These are phyloP conservation scores for Tetrao urogallus DNA, from an alignment of 2,113 vertebrate genomes.

Conservation along the genomic window DNA sequence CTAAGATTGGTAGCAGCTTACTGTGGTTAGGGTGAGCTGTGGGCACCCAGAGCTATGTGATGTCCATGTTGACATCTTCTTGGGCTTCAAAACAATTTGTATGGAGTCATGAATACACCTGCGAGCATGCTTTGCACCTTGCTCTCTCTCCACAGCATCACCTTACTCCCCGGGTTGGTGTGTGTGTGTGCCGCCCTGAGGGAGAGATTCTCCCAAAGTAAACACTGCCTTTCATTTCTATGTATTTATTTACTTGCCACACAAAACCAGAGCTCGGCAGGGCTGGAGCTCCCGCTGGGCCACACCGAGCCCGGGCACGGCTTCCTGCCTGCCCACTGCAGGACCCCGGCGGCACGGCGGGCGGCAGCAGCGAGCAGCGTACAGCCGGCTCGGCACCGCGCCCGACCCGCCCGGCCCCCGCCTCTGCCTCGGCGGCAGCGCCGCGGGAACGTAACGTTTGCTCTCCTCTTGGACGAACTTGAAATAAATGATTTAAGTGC, in stretches of 20 bases:
- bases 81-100: fast-evolving
- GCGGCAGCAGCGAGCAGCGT: not conserved
- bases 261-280: not conserved
- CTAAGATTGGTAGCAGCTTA: not conserved
- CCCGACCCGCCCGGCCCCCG: too few species aligned
- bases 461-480: not conserved
- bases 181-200: not conserved
- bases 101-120: not conserved
- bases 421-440: not conserved
- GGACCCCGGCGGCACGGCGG: not conserved
- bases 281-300: not conserved
- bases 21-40: not conserved
- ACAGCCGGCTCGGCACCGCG: not conserved
- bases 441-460: too few species aligned
- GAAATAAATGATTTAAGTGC: not conserved
- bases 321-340: not conserved
- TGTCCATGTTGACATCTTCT: not conserved
- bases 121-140: not conserved
- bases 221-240: not conserved
- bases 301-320: not conserved
- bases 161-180: not conserved
- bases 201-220: not conserved
- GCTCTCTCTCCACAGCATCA: not conserved
- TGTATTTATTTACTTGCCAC: not conserved
- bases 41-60: not conserved